Base-by-base conservation (phyloP, 2,113 vertebrate species). In the Ranitomeya variabilis region DNA sequence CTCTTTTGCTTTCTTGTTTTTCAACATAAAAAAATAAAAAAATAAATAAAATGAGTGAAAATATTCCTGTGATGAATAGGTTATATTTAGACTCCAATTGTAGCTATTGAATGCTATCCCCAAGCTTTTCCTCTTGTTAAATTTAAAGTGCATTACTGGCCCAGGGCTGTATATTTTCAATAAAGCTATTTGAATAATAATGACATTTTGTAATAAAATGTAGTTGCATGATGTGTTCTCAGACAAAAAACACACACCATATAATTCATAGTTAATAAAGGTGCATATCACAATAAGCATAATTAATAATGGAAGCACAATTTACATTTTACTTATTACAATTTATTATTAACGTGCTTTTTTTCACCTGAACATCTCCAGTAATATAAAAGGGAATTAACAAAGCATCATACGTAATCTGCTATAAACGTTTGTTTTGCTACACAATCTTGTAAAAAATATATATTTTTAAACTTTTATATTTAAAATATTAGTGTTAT, bases 1-100 rank as follows among this genome's bases (percentile, higher is more conserved):
- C 57, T 94, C 94, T 90, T 93, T 93, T 90, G 88, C 55, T 67
- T 87, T 84, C 80, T 80, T 87, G 89, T 4, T 8, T 26, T 62
- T 51, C 31, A 23, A 91, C 90, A 69, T 77, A 64, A 19, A 89
- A 87, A 54, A 81, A 26, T 87, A 87, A 37, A 81, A 74, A 88
- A 62, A 87, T 80, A 52, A 80, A 89, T 87, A 83, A 89, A 89
- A 83, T 64, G 26, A 21, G 10, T 87, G 62, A 52, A 76, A 23
- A 83, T 78, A 9, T 91, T 93, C 86, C 88, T 83, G 91, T 82
- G 16, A 0, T 87, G 14, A 31, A 90, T 71, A 79, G 80, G 88
- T 55, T 19, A 4, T 66, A 23, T 83, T 57, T 21, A 92, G 86
- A 84, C 80, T 90, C 10, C 83, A 92, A 93, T 91, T 93, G n/a